These are phyloP conservation scores for Thymelicus lineola DNA, from an alignment of 2,888 invertebrate species.

Conservation along the genomic window DNA sequence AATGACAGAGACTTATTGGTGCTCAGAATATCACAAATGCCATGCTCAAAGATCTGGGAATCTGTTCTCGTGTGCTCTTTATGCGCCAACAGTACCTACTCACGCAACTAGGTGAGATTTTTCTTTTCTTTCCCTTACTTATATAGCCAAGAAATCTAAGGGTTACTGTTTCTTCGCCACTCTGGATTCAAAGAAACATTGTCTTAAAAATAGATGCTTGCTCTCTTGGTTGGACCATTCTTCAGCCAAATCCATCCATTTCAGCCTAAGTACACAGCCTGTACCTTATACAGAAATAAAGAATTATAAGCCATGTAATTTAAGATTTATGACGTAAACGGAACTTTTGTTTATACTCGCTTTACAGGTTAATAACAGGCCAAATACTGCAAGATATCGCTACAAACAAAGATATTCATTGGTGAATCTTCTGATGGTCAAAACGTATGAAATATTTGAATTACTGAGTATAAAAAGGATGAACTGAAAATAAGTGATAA, in stretches of 20 bases:
- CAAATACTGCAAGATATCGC: slow-evolving; percentile 87
- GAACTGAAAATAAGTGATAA: not conserved
- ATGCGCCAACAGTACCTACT: slow-evolving; percentile 89
- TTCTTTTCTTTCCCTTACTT: not conserved
- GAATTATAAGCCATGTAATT: too few species aligned
- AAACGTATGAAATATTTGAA: too few species aligned
- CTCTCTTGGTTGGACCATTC: too few species aligned
- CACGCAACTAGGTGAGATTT: slow-evolving; percentile 88
- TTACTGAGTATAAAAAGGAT: not conserved
- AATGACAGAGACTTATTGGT: slow-evolving; percentile 90
- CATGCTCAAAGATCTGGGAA: slow-evolving; percentile 88
- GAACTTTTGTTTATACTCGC: not conserved
- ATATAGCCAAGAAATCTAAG: too few species aligned
- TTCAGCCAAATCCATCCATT: too few species aligned
- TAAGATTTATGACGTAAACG: too few species aligned
- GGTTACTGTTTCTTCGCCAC: too few species aligned
- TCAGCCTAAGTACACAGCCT: too few species aligned
- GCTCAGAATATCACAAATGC: slow-evolving; percentile 94
- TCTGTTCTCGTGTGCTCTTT: slow-evolving; percentile 90
- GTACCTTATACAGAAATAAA: too few species aligned
- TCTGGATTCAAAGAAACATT: too few species aligned
- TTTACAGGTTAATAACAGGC: slow-evolving; percentile 85
- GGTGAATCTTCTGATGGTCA: slow-evolving; percentile 73
- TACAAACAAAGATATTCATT: slow-evolving; percentile 88
- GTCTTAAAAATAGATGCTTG: too few species aligned